These are phyloP conservation scores for Anhinga rufa DNA, from an alignment of 2,113 vertebrate species.

Conservation along the genomic window DNA sequence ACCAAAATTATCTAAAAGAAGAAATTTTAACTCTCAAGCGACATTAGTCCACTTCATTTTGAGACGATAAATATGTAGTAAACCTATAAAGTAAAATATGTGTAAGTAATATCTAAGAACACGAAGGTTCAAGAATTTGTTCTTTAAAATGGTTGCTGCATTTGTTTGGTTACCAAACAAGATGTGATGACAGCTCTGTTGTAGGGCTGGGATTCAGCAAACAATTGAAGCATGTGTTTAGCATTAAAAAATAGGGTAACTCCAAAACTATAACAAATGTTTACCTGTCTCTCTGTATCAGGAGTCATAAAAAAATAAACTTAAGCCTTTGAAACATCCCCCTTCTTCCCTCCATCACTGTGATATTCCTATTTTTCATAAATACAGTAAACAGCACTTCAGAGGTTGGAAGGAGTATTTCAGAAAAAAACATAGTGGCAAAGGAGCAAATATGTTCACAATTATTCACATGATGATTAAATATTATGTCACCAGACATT, in stretches of 20 bases:
- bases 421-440: not conserved
- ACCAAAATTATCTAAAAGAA: not conserved
- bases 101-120: not conserved
- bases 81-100: not conserved
- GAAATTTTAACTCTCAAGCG: not conserved
- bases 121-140: not conserved
- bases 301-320: not conserved
- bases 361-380: not conserved
- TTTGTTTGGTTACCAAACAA: not conserved
- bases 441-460: not conserved
- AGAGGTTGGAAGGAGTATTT: not conserved
- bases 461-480: not conserved
- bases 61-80: not conserved
- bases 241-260: not conserved
- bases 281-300: not conserved
- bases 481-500: not conserved
- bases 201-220: not conserved
- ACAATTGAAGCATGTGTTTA: not conserved
- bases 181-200: not conserved
- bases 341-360: not conserved
- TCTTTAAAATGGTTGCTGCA: not conserved
- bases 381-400: not conserved
- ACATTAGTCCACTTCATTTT: not conserved
- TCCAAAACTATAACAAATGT: not conserved
- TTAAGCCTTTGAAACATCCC: not conserved